Base-by-base conservation (phyloP, 2,888 invertebrate species). In the Cerceris rybyensis region DNA sequence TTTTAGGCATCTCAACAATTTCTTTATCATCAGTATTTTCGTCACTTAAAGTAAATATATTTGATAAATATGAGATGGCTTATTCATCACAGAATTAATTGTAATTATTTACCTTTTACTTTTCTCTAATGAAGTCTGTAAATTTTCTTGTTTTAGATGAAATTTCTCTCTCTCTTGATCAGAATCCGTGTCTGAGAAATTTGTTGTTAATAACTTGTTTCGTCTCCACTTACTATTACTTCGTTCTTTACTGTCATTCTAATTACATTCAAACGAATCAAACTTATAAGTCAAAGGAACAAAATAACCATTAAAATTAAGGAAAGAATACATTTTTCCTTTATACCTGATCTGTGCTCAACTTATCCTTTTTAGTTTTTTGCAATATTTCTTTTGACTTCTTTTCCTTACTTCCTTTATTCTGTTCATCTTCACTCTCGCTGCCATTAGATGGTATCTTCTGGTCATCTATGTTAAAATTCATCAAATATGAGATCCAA, bases 131-230 rank as follows among this genome's bases (percentile, higher is more conserved):
- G 66, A 46, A 76, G 61, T 16, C 28, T 16, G 46, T 7, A 63
- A 43, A 14, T 72, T 74, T 49, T 84, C 49, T 70, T 81, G 74
- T 9, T 81, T 83, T 50, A 77, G 81, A 0, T 76, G 58, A 73
- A 75, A 88, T 43, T 87, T 89, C 65, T 83, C 73, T 41, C 83
- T 86, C 41, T 91, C 91, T 2, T 85, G 87, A 46, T 91, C 89
- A 0, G 82, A 82, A 73, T 92, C 92, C 0, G 90, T 87, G 58
- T 90, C 89, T 0, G 90, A 88, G 7, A 92, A 81, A 58, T 80
- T 87, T 50, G 73, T 77, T 14, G 82, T 88, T 54, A 92, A 81
- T 50, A 91, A n/a, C 61, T 89, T 90, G 77, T 86, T 87, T 57
- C 76, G 82, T 69, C 80, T 89, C 90, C 91, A 91, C 28, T 70